Base-by-base conservation (phyloP, 2,888 invertebrate species). In the Blastobasis lacticolella region DNA sequence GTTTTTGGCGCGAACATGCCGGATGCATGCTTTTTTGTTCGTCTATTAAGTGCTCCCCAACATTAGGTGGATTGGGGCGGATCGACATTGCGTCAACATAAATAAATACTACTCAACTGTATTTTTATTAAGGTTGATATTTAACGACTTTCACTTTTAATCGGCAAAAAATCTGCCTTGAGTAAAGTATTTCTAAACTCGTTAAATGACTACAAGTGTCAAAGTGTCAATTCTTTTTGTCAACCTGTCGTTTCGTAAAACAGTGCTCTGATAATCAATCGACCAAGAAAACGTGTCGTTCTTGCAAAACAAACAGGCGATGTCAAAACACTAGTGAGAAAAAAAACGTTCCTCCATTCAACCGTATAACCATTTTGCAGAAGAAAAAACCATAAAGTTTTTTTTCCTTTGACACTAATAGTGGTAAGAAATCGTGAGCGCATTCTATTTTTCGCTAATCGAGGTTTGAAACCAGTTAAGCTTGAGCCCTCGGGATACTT, bases 1-100 rank as follows among this genome's bases (percentile, higher is more conserved):
- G 77, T 75, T 79, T 76, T 68, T 10, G 71, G 71, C 70, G 73
- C 74, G 75, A 73, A 72, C 63, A 64, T 62, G 60, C 72, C 77
- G 78, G 78, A 78, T 73, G 75, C 68, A 56, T 54, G 55, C 56
- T 72, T 82, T 83, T 80, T 75, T 64, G 62, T 59, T 55, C 56
- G 56, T 55, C 45, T 38, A 66, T 71, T 77, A 80, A 83, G 78
- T 76, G 78, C 74, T 73, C 68, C 63, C 66, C 75, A 81, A 81
- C 83, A 76, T 80, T 74, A 69, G 67, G 5, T 42, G 42, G 7
- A 8, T 1, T 57, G 55, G 49, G 61, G 64, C 64, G 63, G 69
- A 67, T 68, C 67, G 56, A 58, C 23, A 64, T 62, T 63, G 55
- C 63, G 38, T 55, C 41, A 59, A 53, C 51, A 50, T 54, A 48